These are phyloP conservation scores for Mionectes macconnelli DNA, from an alignment of 2,113 vertebrate species.

Conservation along the genomic window DNA sequence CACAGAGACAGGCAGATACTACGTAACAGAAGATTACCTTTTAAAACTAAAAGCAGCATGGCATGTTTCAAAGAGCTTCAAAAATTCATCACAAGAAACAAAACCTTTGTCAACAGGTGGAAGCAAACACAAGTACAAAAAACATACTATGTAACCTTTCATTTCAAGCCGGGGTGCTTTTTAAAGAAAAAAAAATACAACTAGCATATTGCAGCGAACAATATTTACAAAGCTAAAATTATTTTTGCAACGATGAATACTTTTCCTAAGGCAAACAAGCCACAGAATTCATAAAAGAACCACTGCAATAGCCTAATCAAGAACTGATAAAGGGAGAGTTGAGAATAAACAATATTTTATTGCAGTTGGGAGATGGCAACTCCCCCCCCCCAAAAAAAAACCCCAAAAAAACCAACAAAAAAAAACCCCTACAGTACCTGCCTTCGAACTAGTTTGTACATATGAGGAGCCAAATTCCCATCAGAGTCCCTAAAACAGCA, in stretches of 20 bases:
- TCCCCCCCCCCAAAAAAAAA: background rate
- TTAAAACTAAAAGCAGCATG: background rate
- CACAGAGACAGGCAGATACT: background rate
- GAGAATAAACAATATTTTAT: background rate
- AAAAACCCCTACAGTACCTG: background rate
- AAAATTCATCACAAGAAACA: background rate
- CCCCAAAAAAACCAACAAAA: background rate
- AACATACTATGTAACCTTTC: background rate
- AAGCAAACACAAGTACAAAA: background rate
- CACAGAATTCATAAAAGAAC: background rate
- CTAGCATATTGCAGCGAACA: background rate
- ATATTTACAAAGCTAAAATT: slow-evolving; percentile 11
- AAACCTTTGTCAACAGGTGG: background rate
- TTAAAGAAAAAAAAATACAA: background rate
- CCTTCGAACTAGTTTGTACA: background rate
- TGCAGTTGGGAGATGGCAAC: background rate
- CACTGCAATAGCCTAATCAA: slow-evolving; percentile 23
- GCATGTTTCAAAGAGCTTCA: background rate
- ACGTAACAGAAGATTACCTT: accelerated
- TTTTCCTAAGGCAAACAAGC: slow-evolving; percentile 60
- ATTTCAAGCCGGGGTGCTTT: background rate
- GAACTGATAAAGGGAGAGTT: background rate
- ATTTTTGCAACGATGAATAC: slow-evolving; percentile 30
- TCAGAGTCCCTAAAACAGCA: background rate
- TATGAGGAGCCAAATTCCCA: background rate